Conservation (phyloP, 2,797 vertebrate species). For the Coregonus suidteri region DNA sequence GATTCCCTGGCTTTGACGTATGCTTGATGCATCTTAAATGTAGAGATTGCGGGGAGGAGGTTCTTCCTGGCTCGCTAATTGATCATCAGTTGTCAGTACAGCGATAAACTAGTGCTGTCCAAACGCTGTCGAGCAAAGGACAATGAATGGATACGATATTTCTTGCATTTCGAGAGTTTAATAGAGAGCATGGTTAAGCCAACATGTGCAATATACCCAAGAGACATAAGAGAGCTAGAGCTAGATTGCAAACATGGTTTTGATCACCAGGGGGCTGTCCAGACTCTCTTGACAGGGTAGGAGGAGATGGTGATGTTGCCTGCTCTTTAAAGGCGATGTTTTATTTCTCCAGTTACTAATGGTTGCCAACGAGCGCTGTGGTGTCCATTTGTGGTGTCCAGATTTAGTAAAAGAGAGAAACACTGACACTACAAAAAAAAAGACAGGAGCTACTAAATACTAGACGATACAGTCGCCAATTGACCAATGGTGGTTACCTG, state of each 20-base stretch:
- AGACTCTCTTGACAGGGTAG: conserved; percentile 57
- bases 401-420: conserved; percentile 59
- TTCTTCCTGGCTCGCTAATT: conserved; percentile 58
- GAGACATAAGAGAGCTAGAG: conserved; percentile 53
- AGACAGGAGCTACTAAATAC: conserved; percentile 51
- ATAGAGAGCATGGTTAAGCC: too few relatives aligned
- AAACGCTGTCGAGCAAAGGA: conserved; percentile 67
- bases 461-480: conserved; percentile 46
- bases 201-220: too few relatives aligned
- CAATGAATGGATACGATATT: conserved; percentile 53
- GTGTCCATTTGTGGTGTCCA: conserved; percentile 62
- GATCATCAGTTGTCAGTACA: conserved; percentile 66
- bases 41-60: conserved; percentile 27
- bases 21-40: conserved; percentile 38
- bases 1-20: conserved; percentile 37
- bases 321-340: conserved; percentile 61
- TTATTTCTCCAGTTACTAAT: conserved; percentile 48
- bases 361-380: conserved; percentile 68
- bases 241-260: conserved; percentile 71
- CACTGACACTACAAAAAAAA: conserved; percentile 48
- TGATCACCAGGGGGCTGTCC: conserved; percentile 71
- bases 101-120: conserved; percentile 34
- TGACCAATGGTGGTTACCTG: conserved; percentile 42
- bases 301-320: conserved; percentile 22
- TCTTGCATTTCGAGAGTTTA: conserved; percentile 48